These are phyloP conservation scores for zebrafish (Danio rerio) DNA, from an alignment of 2,113 vertebrate species.

Conservation along the genomic window GRCz12tu NC_133187.1:24459501-24460000, in stretches of 20 bases:
- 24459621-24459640: constrained; percentile 4
- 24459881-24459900: background rate
- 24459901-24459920: background rate
- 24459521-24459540: too few species aligned
- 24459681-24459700: constrained; percentile 15
- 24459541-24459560: background rate
- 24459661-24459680: constrained; percentile 2
- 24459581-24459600: constrained; percentile 43
- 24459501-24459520: too few species aligned
- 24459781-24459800: too few species aligned
- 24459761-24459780: background rate
- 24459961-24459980: constrained; percentile 14
- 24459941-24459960: constrained; percentile 7
- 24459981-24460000: background rate
- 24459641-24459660: background rate
- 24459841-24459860: too few species aligned
- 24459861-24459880: background rate
- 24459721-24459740: constrained; percentile 19
- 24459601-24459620: constrained; percentile 53
- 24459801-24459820: too few species aligned
- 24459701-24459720: constrained; percentile 3
- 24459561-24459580: constrained; percentile 21
- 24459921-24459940: constrained; percentile 14
- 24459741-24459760: background rate
- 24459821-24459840: too few species aligned